phyloP scores from a whole-genome alignment of 2,888 invertebrate species.

The Acholoe squamosa region DNA sequence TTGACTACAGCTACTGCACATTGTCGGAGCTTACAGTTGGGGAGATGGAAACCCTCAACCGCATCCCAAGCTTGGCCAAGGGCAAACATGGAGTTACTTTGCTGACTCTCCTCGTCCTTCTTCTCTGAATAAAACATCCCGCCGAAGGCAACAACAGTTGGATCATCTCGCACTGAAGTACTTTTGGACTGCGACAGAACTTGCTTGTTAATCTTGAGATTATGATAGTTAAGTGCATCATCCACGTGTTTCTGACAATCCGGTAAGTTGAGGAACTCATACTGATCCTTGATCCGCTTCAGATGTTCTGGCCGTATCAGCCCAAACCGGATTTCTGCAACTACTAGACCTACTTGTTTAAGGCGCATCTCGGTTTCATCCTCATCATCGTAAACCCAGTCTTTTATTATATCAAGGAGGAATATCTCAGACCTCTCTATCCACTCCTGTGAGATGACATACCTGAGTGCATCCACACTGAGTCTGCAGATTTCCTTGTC shows the following conservation, averaged over 20 bases:
- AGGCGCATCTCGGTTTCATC: not conserved
- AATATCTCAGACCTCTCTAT: not conserved
- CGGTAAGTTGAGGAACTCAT: not conserved
- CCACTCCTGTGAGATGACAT: not conserved
- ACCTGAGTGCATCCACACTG: not conserved
- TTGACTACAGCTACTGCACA: not conserved
- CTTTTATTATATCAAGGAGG: not conserved
- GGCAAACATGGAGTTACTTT: not conserved
- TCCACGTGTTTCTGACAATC: not conserved
- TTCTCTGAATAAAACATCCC: not conserved
- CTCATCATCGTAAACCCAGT: not conserved
- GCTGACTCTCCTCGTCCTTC: not conserved
- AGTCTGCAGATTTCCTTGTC: not conserved
- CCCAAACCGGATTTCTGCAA: not conserved
- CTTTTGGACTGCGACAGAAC: not conserved
- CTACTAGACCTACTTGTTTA: not conserved
- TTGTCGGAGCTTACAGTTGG: not conserved
- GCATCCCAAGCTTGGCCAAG: conserved; percentile 1
- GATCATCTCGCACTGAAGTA: not conserved
- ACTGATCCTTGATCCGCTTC: not conserved
- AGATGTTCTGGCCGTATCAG: not conserved
- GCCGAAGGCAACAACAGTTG: conserved; percentile 12
- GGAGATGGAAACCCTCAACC: not conserved
- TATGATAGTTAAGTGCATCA: not conserved
- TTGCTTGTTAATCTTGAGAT: not conserved